These are phyloP conservation scores for Protophormia terraenovae DNA, from an alignment of 2,888 invertebrate genomes.

Conservation along the genomic window DNA sequence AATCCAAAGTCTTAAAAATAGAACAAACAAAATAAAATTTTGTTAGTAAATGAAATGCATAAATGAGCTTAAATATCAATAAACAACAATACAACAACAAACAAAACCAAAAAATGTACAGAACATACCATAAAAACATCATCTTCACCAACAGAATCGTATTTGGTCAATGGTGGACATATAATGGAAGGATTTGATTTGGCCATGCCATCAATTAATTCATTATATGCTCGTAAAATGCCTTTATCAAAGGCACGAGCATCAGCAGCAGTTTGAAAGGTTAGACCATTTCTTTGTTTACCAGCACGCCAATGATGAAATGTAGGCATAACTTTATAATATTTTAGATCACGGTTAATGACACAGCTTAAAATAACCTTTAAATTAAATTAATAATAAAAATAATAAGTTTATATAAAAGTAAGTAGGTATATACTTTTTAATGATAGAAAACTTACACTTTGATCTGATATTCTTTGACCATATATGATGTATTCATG, in stretches of 20 bases:
- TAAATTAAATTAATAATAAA: constrained; percentile 8
- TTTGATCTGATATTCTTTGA: constrained; percentile 94
- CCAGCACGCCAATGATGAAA: constrained; percentile 99
- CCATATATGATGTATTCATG: constrained; percentile 97
- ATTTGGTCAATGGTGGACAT: constrained; percentile 80
- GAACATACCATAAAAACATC: constrained; percentile 95
- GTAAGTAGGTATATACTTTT: too few relatives aligned
- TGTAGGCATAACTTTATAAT: constrained; percentile 98
- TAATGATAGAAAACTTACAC: constrained; percentile 84
- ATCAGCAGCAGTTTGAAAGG: constrained; percentile 97
- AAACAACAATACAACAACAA: neutral
- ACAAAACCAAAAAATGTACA: neutral
- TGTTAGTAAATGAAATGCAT: constrained; percentile 13
- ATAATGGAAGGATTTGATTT: constrained; percentile 86
- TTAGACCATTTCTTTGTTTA: constrained; percentile 96
- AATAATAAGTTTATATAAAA: neutral
- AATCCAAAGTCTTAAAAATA: constrained; percentile 89
- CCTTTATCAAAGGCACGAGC: constrained; percentile 97
- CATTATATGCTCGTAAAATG: constrained; percentile 93
- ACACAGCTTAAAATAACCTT: constrained; percentile 96
- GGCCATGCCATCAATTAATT: constrained; percentile 93
- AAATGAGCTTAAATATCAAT: neutral
- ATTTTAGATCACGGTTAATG: constrained; percentile 97
- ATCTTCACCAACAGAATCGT: constrained; percentile 92
- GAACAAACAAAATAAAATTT: constrained; percentile 5